Evolutionary conservation across 2,113 vertebrate species (phyloP), one percentile per base, ranked within the genome.

Genomic region (Nanger granti): DNA sequence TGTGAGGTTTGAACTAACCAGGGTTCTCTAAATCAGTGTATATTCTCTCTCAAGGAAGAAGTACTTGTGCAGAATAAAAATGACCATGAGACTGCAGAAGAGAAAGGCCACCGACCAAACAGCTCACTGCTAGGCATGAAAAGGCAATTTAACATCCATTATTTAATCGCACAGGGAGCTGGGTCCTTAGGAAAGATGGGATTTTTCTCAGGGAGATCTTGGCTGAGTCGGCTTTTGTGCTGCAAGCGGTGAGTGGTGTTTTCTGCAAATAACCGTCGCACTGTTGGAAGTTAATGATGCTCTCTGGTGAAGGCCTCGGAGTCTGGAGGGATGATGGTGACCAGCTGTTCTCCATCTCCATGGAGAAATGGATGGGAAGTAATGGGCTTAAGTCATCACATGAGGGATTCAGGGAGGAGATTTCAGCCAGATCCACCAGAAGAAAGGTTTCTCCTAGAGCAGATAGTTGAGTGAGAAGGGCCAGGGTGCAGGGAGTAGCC

Each of bases 171-270:
- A 8, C 0, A 47, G 96, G 91, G 87, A 89, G 89, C 76, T 59
- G 57, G 34, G n/a, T 94, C 87, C 89, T 90, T 73, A 62, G 8
- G 44, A 95, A 86, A 93, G 88, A 44, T 34, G 8, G 24, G 44
- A 62, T 97, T 97, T 95, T 96, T 54, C 93, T 85, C 34, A 47
- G 79, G 54, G 90, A 64, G 49, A 7, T 94, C 88, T 94, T 96
- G 69, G 82, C 89, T 4, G 44, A 29, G 54, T 57, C 20, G 57
- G 37, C 83, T 92, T 97, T 64, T 91, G 87, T 88, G 83, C 66
- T 31, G 49, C 73, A 84, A 90, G 62, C n/a, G 62, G 82, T 41
- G 73, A 93, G 31, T 95, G 57, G 69, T 54, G 12, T 89, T 91
- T 93, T 95, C 52, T 89, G 73, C 86, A 62, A 80, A 84, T 26